Evolutionary conservation across 2,113 vertebrate genomes (phyloP).

Genomic region (Ploceus nigricollis): DNA sequence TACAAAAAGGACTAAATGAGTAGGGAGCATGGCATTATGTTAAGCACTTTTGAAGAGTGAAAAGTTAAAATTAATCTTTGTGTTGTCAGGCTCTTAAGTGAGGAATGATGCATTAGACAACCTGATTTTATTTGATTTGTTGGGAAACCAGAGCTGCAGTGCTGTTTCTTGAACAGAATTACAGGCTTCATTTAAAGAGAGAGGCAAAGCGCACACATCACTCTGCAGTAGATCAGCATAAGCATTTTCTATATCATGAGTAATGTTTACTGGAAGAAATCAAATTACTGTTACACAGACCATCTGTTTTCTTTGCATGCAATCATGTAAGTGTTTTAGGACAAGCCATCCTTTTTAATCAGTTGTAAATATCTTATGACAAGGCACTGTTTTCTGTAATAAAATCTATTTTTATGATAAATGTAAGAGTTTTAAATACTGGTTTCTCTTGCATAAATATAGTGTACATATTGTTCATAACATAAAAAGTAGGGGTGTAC

Average conservation of each 20-base stretch:
- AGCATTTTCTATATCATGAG: conserved; percentile 57
- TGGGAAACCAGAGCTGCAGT: conserved; percentile 14
- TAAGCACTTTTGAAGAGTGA: background rate
- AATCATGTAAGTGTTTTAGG: conserved; percentile 67
- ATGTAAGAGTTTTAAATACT: conserved; percentile 38
- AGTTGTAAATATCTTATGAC: conserved; percentile 31
- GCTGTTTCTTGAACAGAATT: conserved; percentile 44
- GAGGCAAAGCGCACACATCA: conserved; percentile 31
- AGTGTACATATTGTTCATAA: background rate
- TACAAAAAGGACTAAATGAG: background rate
- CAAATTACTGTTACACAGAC: conserved; percentile 60
- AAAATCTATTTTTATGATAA: conserved; percentile 43
- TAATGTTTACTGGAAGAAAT: conserved; percentile 70
- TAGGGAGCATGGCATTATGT: background rate
- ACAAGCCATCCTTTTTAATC: conserved; percentile 64
- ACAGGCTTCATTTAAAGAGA: conserved; percentile 43
- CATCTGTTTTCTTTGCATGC: conserved; percentile 67
- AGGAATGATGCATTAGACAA: conserved; percentile 43
- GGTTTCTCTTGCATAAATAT: conserved; percentile 1
- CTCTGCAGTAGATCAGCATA: conserved; percentile 53
- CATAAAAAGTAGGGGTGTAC: background rate
- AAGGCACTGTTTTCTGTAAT: conserved; percentile 40
- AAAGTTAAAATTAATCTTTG: conserved; percentile 36
- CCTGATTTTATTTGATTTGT: conserved; percentile 61
- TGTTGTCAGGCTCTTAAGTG: conserved; percentile 27